Evolutionary conservation across 2,888 invertebrate genomes (phyloP).

Genomic region (Calameuta idolon): DNA sequence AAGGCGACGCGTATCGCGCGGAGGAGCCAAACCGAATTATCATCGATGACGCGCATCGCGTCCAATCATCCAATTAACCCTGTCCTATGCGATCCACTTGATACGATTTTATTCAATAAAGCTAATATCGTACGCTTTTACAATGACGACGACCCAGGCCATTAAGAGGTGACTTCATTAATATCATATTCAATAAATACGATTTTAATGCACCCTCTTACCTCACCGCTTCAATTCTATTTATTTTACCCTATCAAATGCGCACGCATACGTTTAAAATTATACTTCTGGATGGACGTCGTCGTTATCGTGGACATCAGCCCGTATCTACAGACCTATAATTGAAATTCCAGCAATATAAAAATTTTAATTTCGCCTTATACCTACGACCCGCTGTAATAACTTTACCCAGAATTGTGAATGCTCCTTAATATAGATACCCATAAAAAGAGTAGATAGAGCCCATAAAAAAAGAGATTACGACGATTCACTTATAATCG

Average conservation of each 20-base stretch:
- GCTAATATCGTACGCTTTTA: conserved; percentile 34
- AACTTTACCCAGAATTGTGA: background rate
- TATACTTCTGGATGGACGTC: background rate
- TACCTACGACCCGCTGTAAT: background rate
- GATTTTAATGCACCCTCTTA: background rate
- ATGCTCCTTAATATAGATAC: background rate
- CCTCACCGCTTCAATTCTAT: background rate
- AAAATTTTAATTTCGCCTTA: background rate
- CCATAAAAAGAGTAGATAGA: too few species aligned
- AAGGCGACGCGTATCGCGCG: background rate
- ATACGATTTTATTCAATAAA: conserved; percentile 61
- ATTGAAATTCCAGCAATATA: background rate
- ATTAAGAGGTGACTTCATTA: conserved; percentile 7
- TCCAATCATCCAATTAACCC: conserved; percentile 63
- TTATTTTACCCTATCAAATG: background rate
- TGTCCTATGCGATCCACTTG: conserved; percentile 55
- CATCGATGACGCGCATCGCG: conserved; percentile 15
- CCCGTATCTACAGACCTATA: background rate
- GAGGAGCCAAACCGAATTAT: background rate
- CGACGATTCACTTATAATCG: background rate
- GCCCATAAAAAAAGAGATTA: background rate
- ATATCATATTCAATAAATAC: conserved; percentile 1
- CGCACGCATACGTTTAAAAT: background rate
- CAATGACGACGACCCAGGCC: conserved; percentile 1
- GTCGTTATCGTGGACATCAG: background rate